Evolutionary conservation across 2,113 vertebrate genomes (phyloP).

Genomic region (Hippocampus barbouri): DNA sequence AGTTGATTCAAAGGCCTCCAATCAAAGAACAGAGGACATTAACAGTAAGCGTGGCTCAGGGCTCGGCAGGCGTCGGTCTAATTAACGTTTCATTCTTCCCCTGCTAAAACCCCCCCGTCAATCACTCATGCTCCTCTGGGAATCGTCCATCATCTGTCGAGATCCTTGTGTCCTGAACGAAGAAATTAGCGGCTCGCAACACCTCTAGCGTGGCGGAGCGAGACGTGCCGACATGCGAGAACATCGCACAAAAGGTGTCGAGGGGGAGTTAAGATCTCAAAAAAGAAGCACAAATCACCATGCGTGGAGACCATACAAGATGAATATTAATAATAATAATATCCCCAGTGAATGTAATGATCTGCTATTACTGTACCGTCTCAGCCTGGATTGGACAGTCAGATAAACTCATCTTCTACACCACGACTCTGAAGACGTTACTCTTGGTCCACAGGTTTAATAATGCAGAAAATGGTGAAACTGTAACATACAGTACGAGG

Average conservation of each 20-base stretch:
- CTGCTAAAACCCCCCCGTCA: constrained; percentile 42
- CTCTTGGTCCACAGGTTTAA: no score
- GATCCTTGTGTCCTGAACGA: constrained; percentile 26
- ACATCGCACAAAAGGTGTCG: constrained; percentile 32
- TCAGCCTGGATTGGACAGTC: no score
- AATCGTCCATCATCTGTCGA: constrained; percentile 30
- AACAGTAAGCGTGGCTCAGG: background rate
- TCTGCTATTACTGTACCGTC: background rate
- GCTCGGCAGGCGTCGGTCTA: constrained; percentile 35
- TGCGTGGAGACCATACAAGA: constrained; percentile 19
- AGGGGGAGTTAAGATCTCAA: constrained; percentile 41
- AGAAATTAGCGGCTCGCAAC: constrained; percentile 33
- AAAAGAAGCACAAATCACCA: constrained; percentile 5
- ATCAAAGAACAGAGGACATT: background rate
- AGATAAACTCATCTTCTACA: no score
- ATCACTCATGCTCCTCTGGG: constrained; percentile 36
- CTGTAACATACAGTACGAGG: no score
- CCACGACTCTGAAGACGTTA: no score
- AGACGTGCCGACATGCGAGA: constrained; percentile 2
- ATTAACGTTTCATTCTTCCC: constrained; percentile 34
- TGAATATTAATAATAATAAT: constrained; percentile 6
- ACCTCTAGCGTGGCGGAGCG: constrained; percentile 38
- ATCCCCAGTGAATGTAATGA: background rate
- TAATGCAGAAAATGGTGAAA: no score
- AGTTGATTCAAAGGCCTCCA: background rate